phyloP scores from a whole-genome alignment of 2,888 invertebrate genomes.

The Drosophila subquinaria region DNA sequence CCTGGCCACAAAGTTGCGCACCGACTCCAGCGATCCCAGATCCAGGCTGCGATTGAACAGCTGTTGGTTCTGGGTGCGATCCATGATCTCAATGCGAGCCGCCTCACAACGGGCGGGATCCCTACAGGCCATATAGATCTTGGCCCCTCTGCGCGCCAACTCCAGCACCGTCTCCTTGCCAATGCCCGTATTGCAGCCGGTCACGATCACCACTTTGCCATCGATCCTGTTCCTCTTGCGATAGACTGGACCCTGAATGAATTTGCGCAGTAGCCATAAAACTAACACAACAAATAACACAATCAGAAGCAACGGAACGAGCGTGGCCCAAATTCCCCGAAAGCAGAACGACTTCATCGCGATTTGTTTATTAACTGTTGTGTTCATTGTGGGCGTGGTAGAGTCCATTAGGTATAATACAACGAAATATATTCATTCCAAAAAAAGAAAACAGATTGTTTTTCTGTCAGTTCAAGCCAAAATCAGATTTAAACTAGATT shows the following conservation, averaged over 20 bases:
- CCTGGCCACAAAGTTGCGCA: conserved; percentile 86
- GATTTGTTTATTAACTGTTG: conserved; percentile 27
- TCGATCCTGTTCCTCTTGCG: conserved; percentile 86
- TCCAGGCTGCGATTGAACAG: conserved; percentile 88
- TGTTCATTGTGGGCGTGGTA: conserved; percentile 15
- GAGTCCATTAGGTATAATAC: background rate
- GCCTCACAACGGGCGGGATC: conserved; percentile 91
- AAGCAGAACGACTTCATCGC: conserved; percentile 77
- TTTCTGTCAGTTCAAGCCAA: background rate
- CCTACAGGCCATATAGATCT: conserved; percentile 94
- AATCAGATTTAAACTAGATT: background rate
- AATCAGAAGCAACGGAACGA: conserved; percentile 66
- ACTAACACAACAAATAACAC: conserved; percentile 49
- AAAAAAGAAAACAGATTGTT: background rate
- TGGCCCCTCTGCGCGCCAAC: conserved; percentile 91
- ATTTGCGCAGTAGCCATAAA: conserved; percentile 79
- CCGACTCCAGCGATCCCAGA: conserved; percentile 86
- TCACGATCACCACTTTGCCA: conserved; percentile 90
- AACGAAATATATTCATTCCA: background rate
- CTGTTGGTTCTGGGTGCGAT: conserved; percentile 91
- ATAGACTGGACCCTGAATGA: conserved; percentile 83
- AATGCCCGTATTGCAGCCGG: conserved; percentile 93
- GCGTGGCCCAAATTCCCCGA: conserved; percentile 79
- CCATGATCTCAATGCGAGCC: conserved; percentile 90
- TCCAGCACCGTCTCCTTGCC: conserved; percentile 91